Evolutionary conservation across 2,797 vertebrate species (phyloP).

Genomic region (Sebastes nivosus): DNA sequence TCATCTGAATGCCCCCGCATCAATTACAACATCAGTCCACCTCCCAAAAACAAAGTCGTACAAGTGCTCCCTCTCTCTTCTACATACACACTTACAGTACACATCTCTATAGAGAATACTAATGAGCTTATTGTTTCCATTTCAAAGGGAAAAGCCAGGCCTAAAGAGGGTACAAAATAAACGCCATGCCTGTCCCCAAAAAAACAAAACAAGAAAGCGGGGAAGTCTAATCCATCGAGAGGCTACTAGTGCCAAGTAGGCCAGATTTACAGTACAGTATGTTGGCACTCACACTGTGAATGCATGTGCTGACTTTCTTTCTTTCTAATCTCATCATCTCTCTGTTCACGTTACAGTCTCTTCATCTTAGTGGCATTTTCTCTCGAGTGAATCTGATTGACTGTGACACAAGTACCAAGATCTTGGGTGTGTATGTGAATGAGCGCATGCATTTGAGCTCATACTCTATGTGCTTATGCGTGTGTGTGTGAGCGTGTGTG

Average conservation of each 20-base stretch:
- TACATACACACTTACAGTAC: constrained; percentile 18
- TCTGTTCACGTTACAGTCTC: constrained; percentile 13
- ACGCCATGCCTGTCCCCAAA: constrained; percentile 30
- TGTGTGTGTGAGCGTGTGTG: not conserved
- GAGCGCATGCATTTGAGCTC: not conserved
- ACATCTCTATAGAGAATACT: constrained; percentile 66
- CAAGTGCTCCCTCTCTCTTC: constrained; percentile 18
- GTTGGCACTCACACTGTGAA: not conserved
- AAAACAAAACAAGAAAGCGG: constrained; percentile 42
- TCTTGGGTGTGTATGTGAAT: not conserved
- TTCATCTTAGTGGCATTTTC: constrained; percentile 20
- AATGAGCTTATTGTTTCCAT: constrained; percentile 68
- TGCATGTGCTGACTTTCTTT: not conserved
- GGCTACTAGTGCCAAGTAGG: constrained; percentile 38
- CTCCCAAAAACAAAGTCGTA: constrained; percentile 56
- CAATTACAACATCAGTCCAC: constrained; percentile 55
- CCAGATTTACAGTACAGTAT: constrained; percentile 23
- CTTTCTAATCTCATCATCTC: not conserved
- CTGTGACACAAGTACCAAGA: constrained; percentile 33
- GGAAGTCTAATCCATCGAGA: constrained; percentile 40
- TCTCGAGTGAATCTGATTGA: constrained; percentile 23
- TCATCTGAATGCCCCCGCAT: constrained; percentile 45
- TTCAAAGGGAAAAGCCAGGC: constrained; percentile 60
- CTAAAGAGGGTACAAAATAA: constrained; percentile 55
- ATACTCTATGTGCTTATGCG: not conserved